Evolutionary conservation across 2,113 vertebrate species (phyloP).

Genomic region (Vanacampus margaritifer): DNA sequence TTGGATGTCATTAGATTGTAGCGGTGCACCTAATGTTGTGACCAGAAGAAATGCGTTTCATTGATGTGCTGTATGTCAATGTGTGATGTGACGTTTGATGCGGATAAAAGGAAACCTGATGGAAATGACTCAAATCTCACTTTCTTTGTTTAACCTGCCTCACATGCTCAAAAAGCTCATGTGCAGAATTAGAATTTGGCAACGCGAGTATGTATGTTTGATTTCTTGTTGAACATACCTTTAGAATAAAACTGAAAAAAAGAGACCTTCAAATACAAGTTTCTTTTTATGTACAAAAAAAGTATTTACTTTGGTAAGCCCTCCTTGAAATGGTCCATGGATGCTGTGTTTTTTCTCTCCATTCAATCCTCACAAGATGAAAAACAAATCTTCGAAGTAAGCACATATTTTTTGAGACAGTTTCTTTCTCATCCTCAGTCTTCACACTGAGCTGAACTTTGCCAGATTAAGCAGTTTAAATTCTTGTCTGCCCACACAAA

Average conservation of each 20-base stretch:
- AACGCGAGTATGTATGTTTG: not conserved
- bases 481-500: slow-evolving; percentile 65
- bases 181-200: not conserved
- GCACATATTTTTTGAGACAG: slow-evolving; percentile 36
- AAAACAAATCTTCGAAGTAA: slow-evolving; percentile 30
- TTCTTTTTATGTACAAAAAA: not conserved
- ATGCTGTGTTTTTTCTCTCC: not conserved
- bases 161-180: not conserved
- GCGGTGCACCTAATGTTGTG: not conserved
- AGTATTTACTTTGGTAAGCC: not conserved
- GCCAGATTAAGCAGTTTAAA: slow-evolving; percentile 55
- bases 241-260: not conserved
- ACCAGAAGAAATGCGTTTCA: not conserved
- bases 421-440: slow-evolving; percentile 45
- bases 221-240: not conserved
- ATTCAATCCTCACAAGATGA: slow-evolving; percentile 19
- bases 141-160: not conserved
- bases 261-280: not conserved
- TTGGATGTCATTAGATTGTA: not conserved
- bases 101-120: not conserved
- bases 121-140: not conserved
- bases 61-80: not conserved
- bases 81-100: not conserved
- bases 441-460: slow-evolving; percentile 47
- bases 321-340: not conserved